Evolutionary conservation across 1,140 invertebrate species (phyloP).

Genomic region (Drosophila pseudoobscura): DNA sequence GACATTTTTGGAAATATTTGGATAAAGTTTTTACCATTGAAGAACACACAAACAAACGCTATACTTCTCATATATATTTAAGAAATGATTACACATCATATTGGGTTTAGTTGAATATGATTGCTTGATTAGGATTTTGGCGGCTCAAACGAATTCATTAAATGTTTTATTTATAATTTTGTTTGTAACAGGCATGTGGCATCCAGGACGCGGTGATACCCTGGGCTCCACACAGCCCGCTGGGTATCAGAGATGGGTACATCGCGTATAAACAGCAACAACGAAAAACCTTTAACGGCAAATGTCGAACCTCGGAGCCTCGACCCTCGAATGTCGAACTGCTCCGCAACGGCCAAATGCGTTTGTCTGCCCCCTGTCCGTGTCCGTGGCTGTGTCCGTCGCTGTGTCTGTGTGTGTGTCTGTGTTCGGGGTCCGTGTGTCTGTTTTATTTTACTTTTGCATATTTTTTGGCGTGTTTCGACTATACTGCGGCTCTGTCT

Average conservation of each 20-base stretch:
- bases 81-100: not conserved
- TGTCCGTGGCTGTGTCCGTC: not conserved
- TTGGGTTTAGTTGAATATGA: too few species aligned
- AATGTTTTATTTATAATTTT: too few species aligned
- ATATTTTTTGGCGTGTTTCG: slow-evolving; percentile 82
- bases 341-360: slow-evolving; percentile 61
- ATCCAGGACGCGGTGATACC: not conserved
- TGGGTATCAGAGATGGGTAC: slow-evolving; percentile 18
- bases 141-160: too few species aligned
- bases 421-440: slow-evolving; percentile 10
- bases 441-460: slow-evolving; percentile 82
- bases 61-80: not conserved
- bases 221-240: not conserved
- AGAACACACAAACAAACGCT: not conserved
- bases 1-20: too few species aligned
- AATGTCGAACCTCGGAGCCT: slow-evolving; percentile 60
- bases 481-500: slow-evolving; percentile 79
- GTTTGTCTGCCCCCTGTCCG: slow-evolving; percentile 32
- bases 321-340: slow-evolving; percentile 53
- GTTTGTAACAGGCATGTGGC: too few species aligned
- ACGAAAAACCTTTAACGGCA: slow-evolving; percentile 71
- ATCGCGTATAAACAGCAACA: slow-evolving; percentile 55
- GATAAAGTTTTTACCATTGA: too few species aligned
- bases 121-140: too few species aligned
- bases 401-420: not conserved